Percentiles rank a stretch among this genome's conserved stretches.
These are phyloP conservation scores for Limosa lapponica DNA, from an alignment of 2,797 vertebrate genomes.

Conservation along the genomic window DNA sequence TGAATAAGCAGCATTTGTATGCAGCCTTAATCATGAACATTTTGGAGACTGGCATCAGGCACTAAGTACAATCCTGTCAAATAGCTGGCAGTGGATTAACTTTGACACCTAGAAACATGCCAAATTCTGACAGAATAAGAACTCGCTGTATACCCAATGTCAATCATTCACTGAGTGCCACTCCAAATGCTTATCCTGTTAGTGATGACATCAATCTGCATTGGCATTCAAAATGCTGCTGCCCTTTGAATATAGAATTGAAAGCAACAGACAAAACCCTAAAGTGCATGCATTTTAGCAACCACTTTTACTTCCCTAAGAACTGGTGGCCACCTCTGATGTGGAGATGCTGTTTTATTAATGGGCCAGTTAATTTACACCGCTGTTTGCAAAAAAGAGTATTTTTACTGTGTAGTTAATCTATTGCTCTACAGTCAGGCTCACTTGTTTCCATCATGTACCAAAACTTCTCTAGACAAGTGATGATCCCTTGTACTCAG, in stretches of 20 bases:
- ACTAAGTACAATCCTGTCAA: constrained; percentile 67
- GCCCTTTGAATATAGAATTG: constrained; percentile 19
- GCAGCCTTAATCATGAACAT: constrained; percentile 59
- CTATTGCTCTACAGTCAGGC: neutral
- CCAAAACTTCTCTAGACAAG: neutral
- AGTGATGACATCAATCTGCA: constrained; percentile 55
- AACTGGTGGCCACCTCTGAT: rapidly evolving
- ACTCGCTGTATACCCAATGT: constrained; percentile 59
- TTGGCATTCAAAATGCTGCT: constrained; percentile 43
- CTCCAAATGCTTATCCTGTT: constrained; percentile 69
- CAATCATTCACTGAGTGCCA: constrained; percentile 71
- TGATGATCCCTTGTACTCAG: neutral
- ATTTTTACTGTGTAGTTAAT: neutral
- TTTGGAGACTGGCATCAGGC: constrained; percentile 58
- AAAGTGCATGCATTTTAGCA: neutral
- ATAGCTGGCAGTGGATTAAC: constrained; percentile 75
- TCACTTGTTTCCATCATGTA: neutral
- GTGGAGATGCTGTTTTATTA: neutral
- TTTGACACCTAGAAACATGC: constrained; percentile 72
- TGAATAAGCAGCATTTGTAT: constrained; percentile 67
- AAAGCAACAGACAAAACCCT: neutral
- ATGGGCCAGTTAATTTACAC: neutral
- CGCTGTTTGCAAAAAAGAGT: rapidly evolving
- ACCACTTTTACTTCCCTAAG: neutral
- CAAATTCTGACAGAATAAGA: constrained; percentile 72